A percentile compares a stretch with the other conserved stretches of the same genome.
These are phyloP conservation scores for Enteromius unitaeniatus DNA, from an alignment of 2,797 vertebrate species.

Conservation along the genomic window DNA sequence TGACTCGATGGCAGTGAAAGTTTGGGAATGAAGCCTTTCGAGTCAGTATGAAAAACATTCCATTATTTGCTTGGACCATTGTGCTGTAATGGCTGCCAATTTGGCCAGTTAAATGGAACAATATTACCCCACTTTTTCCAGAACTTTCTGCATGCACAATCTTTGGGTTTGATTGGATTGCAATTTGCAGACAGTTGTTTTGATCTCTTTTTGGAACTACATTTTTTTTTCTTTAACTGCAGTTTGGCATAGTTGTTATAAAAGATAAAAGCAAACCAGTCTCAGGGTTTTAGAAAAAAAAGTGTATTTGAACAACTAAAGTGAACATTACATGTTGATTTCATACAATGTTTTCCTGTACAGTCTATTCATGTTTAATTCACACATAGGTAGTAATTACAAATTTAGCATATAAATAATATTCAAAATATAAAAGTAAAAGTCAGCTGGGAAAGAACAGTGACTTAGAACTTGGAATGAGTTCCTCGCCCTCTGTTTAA, in stretches of 20 bases:
- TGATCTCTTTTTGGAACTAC: conserved; percentile 5
- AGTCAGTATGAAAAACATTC: conserved; percentile 74
- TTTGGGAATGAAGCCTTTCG: conserved; percentile 63
- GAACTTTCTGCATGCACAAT: conserved; percentile 64
- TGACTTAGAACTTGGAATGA: conserved; percentile 21
- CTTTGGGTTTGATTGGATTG: conserved; percentile 69
- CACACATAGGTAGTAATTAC: conserved; percentile 74
- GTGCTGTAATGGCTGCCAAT: conserved; percentile 69
- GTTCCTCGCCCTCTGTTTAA: conserved; percentile 46
- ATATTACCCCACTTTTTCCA: conserved; percentile 80
- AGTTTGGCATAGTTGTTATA: conserved; percentile 19
- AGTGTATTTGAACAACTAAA: conserved; percentile 77
- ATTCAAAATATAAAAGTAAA: conserved; percentile 31
- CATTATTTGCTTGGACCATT: conserved; percentile 72
- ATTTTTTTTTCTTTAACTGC: conserved; percentile 14
- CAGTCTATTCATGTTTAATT: conserved; percentile 71
- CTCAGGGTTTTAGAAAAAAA: conserved; percentile 64
- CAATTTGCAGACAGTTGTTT: conserved; percentile 66
- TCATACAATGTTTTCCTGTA: conserved; percentile 73
- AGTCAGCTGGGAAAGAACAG: conserved; percentile 46
- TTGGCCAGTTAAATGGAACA: conserved; percentile 70
- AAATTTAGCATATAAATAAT: conserved; percentile 62
- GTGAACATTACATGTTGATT: conserved; percentile 68
- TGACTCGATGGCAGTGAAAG: conserved; percentile 60
- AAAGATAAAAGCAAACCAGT: conserved; percentile 31